phyloP scores from a whole-genome alignment of 2,797 vertebrate genomes.

The Anguilla anguilla region DNA sequence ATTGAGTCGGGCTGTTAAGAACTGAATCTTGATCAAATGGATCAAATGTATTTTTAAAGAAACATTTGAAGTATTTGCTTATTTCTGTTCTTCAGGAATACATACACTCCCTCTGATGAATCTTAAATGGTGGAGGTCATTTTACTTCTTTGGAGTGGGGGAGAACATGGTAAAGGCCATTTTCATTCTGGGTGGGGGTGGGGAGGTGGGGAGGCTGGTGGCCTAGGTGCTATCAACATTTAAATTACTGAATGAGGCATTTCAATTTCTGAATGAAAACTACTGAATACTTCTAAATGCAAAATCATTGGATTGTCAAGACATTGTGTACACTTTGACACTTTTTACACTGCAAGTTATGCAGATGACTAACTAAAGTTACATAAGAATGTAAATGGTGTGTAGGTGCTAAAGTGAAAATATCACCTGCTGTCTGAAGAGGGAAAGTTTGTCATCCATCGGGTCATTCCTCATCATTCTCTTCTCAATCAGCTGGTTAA shows the following conservation, averaged over 20 bases:
- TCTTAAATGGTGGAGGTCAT: neutral
- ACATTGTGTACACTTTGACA: neutral
- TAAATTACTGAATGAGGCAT: neutral
- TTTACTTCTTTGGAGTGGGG: neutral
- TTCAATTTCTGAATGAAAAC: neutral
- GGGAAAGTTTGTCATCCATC: conserved; percentile 86
- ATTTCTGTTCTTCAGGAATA: neutral
- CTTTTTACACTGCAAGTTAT: neutral
- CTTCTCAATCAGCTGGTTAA: conserved; percentile 91
- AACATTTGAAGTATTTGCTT: neutral
- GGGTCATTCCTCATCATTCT: conserved; percentile 91
- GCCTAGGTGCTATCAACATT: neutral
- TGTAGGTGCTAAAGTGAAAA: neutral
- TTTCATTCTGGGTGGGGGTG: neutral
- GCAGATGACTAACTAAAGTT: neutral
- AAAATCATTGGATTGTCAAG: neutral
- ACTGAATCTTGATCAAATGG: neutral
- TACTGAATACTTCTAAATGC: neutral
- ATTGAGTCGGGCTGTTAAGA: neutral
- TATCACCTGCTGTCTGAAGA: conserved; percentile 90
- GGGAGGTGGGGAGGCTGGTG: too few species aligned
- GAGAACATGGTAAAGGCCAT: neutral
- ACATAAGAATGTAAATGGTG: neutral
- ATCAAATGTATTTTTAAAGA: neutral
- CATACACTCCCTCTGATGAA: neutral